Conservation (phyloP, 2,888 invertebrate genomes). For the Ceratothoa steindachneri region DNA sequence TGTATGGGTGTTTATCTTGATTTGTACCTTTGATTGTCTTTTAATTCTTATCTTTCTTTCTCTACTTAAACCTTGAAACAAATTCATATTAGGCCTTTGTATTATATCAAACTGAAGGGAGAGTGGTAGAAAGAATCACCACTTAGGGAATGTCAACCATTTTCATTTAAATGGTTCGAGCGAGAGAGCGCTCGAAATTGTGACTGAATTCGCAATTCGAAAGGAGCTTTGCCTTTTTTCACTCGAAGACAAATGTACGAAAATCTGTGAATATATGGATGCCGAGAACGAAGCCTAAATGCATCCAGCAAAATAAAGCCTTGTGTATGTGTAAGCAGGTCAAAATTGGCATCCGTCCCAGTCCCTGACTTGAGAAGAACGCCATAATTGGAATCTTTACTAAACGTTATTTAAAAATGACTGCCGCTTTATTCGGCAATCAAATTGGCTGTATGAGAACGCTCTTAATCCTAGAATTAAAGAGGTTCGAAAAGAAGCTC, state of each 20-base stretch:
- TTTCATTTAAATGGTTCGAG: too few species aligned
- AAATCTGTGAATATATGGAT: constrained; percentile 10
- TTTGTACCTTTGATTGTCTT: not conserved
- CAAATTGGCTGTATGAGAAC: too few species aligned
- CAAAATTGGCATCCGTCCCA: too few species aligned
- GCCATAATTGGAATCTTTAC: too few species aligned
- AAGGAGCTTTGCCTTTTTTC: not conserved
- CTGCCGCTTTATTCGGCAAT: too few species aligned
- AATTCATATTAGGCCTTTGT: not conserved
- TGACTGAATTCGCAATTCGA: not conserved
- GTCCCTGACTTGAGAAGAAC: too few species aligned
- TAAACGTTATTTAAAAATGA: too few species aligned
- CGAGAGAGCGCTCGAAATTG: not conserved
- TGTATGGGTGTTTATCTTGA: not conserved
- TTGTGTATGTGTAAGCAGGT: not conserved
- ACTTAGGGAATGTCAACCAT: too few species aligned
- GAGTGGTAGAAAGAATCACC: too few species aligned
- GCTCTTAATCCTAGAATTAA: too few species aligned
- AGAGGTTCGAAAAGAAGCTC: too few species aligned
- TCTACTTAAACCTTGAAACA: not conserved
- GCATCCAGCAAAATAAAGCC: not conserved
- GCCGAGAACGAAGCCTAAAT: not conserved
- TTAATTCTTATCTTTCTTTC: not conserved
- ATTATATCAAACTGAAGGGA: not conserved
- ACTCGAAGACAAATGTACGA: not conserved